phyloP scores from a whole-genome alignment of 2,797 vertebrate genomes.

The Microhierax caerulescens region DNA sequence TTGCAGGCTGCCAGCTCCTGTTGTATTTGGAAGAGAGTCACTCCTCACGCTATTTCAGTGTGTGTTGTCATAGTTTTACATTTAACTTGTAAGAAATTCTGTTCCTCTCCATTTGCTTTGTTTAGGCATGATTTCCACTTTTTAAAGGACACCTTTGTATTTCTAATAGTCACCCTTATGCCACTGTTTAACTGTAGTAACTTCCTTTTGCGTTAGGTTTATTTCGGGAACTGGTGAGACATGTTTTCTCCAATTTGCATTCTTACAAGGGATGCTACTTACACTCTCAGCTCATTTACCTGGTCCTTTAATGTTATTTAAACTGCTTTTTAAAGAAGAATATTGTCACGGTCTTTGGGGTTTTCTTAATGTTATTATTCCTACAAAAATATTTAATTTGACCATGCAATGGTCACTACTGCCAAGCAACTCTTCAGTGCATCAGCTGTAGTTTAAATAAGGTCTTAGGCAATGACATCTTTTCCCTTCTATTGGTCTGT shows the following conservation, averaged over 20 bases:
- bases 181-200: neutral
- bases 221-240: neutral
- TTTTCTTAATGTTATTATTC: neutral
- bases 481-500: neutral
- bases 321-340: neutral
- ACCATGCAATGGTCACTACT: neutral
- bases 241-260: neutral
- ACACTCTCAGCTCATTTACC: neutral
- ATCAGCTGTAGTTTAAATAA: neutral
- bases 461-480: neutral
- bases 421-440: neutral
- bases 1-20: neutral
- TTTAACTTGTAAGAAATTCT: neutral
- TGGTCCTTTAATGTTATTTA: neutral
- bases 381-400: neutral
- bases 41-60: neutral
- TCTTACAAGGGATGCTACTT: neutral
- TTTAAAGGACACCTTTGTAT: neutral
- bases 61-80: neutral
- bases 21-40: neutral
- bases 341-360: neutral
- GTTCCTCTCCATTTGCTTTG: neutral
- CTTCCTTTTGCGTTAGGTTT: rapidly evolving
- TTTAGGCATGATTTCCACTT: neutral
- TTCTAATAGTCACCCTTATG: neutral